Evolutionary conservation across 2,888 invertebrate genomes (phyloP).

Genomic region (Thecophora atra): DNA sequence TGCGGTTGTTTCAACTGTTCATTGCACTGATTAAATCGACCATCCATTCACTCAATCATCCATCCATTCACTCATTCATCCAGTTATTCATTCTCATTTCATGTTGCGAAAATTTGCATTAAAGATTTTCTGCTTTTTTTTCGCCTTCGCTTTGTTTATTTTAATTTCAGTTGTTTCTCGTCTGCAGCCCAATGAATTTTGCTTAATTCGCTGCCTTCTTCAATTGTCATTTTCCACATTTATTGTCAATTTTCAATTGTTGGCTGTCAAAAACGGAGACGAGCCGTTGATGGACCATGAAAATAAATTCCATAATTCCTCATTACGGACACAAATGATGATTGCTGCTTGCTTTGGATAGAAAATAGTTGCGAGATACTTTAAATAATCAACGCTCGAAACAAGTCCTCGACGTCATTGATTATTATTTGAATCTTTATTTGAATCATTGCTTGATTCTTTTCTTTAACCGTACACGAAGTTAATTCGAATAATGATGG

Average conservation of each 20-base stretch:
- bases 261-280: constrained; percentile 18
- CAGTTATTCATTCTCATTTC: neutral
- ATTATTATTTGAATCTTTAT: neutral
- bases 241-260: constrained; percentile 1
- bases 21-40: constrained; percentile 28
- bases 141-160: neutral
- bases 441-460: neutral
- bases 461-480: neutral
- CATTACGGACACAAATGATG: neutral
- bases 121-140: neutral
- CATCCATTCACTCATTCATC: constrained; percentile 11
- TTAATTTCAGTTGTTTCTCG: constrained; percentile 21
- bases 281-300: constrained; percentile 3
- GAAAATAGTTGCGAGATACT: too few species aligned
- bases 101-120: neutral
- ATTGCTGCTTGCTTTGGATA: too few species aligned
- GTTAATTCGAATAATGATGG: too few species aligned
- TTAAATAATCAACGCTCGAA: too few species aligned
- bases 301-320: neutral
- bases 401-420: too few species aligned
- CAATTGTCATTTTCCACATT: constrained; percentile 12
- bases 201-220: neutral
- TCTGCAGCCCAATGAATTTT: neutral
- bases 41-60: neutral
- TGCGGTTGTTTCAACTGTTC: constrained; percentile 18